These are phyloP conservation scores for Scolopax rusticola DNA, from an alignment of 2,797 vertebrate genomes.

Conservation along the genomic window DNA sequence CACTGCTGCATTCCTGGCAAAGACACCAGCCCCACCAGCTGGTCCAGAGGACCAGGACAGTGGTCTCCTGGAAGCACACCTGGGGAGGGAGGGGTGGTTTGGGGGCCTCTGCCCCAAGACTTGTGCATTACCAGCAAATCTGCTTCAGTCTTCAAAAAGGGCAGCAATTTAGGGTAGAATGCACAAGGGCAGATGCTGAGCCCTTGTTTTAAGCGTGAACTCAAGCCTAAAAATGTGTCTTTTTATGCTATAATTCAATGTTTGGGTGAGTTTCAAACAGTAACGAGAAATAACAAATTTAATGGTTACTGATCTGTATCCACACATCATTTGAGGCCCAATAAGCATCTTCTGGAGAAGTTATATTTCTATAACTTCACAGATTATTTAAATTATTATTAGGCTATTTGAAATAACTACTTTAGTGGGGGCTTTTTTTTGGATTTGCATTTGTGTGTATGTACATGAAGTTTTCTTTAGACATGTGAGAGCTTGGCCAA, in stretches of 20 bases:
- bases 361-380: neutral
- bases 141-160: neutral
- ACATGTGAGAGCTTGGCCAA: neutral
- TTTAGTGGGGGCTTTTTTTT: neutral
- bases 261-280: neutral
- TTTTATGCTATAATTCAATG: neutral
- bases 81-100: accelerated
- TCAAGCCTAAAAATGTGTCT: neutral
- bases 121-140: neutral
- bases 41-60: accelerated
- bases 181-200: neutral
- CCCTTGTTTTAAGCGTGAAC: neutral
- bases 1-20: neutral
- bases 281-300: neutral
- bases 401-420: neutral
- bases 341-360: neutral
- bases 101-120: accelerated
- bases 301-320: neutral
- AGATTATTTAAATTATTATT: neutral
- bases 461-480: neutral
- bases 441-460: neutral
- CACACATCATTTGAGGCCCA: neutral
- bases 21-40: accelerated
- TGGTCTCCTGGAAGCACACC: neutral
- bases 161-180: neutral